These are phyloP conservation scores for Merodon equestris DNA, from an alignment of 2,888 invertebrate species.

Conservation along the genomic window DNA sequence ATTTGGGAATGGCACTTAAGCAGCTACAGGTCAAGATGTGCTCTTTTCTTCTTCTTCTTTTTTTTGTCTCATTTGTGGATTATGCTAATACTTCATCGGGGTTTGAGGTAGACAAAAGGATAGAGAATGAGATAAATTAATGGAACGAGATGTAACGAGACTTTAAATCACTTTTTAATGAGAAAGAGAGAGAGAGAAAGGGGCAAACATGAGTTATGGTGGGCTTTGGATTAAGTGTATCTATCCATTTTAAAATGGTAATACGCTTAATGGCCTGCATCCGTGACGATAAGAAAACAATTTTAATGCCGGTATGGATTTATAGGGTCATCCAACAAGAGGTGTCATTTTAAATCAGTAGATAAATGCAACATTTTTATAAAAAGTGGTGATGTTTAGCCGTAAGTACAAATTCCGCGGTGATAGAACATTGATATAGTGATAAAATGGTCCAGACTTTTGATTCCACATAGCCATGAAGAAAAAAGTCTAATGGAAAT, in stretches of 20 bases:
- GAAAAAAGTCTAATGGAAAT: no score
- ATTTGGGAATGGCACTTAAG: conserved; percentile 38
- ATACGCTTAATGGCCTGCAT: conserved; percentile 6
- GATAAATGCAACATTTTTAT: no score
- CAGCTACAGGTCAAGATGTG: conserved; percentile 35
- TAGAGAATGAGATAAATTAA: conserved; percentile 7
- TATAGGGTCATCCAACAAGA: no score
- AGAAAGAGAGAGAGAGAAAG: conserved; percentile 35
- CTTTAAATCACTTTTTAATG: conserved; percentile 10
- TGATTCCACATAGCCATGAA: no score
- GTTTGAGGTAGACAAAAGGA: conserved; percentile 14
- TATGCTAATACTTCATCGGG: conserved; percentile 49
- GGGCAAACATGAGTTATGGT: conserved; percentile 2
- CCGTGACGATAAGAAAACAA: no score
- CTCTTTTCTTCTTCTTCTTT: neutral
- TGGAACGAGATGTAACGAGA: conserved; percentile 21
- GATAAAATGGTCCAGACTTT: no score
- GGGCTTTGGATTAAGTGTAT: neutral
- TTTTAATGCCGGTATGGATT: no score
- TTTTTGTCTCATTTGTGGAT: conserved; percentile 1
- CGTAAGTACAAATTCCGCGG: no score
- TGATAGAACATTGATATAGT: no score
- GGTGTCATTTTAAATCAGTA: no score
- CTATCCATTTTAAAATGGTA: conserved; percentile 4
- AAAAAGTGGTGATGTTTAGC: no score